phyloP scores from a whole-genome alignment of 2,888 invertebrate genomes.

The Pardosa pseudoannulata region DNA sequence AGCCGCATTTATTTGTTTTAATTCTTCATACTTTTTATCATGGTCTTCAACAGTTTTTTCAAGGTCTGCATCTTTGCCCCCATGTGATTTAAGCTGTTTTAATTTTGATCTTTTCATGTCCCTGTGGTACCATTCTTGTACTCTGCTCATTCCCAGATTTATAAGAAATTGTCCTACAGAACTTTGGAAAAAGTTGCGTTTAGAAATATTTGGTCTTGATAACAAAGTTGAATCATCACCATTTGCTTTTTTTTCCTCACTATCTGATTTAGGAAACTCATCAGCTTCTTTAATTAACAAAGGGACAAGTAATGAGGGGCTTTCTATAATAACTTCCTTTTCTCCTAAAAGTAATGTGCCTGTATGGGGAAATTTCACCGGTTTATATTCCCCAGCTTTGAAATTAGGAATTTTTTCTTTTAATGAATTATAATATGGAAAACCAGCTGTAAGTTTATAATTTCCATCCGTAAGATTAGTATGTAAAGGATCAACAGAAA shows the following conservation, averaged over 20 bases:
- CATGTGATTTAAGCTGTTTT: conserved; percentile 83
- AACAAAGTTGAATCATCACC: conserved; percentile 62
- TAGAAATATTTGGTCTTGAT: conserved; percentile 75
- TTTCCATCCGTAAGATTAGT: conserved; percentile 16
- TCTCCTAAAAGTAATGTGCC: conserved; percentile 65
- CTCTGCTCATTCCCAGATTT: conserved; percentile 92
- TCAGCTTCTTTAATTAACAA: conserved; percentile 74
- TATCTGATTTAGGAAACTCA: conserved; percentile 72
- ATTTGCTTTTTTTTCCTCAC: conserved; percentile 48
- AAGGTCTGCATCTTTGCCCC: conserved; percentile 82
- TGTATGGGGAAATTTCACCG: conserved; percentile 70
- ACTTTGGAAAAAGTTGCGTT: conserved; percentile 75
- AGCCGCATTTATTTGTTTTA: conserved; percentile 89
- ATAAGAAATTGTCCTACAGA: conserved; percentile 90
- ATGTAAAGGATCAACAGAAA: background rate
- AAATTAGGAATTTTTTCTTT: conserved; percentile 52
- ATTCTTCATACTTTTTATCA: conserved; percentile 83
- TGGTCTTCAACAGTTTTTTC: conserved; percentile 89
- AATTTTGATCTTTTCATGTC: conserved; percentile 92
- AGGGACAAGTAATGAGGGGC: conserved; percentile 74
- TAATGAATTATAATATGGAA: conserved; percentile 59
- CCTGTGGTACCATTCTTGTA: conserved; percentile 94
- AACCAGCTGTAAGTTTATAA: conserved; percentile 50
- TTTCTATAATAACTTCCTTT: conserved; percentile 73
- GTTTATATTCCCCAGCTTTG: conserved; percentile 72